Evolutionary conservation across 2,113 vertebrate genomes (phyloP).

Genomic region (Psophia crepitans): DNA sequence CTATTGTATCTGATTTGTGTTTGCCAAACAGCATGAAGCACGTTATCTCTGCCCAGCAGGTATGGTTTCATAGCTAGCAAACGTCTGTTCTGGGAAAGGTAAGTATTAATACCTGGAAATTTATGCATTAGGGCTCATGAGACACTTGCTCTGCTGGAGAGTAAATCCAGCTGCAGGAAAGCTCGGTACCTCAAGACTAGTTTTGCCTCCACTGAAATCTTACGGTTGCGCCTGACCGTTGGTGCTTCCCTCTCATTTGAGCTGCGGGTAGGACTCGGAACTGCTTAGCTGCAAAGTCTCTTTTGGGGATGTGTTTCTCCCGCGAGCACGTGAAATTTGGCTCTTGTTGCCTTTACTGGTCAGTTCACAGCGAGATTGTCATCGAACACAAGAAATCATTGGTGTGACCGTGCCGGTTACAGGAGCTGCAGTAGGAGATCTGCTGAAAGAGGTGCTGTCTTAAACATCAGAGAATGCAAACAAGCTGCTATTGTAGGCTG

Average conservation of each 20-base stretch:
- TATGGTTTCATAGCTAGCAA: neutral
- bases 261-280: neutral
- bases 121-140: neutral
- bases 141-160: neutral
- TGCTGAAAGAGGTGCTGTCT: conserved; percentile 20
- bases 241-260: neutral
- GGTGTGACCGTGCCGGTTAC: neutral
- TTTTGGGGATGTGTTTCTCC: neutral
- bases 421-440: neutral
- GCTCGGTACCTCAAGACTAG: rapidly evolving
- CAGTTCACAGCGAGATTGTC: neutral
- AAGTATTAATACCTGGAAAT: neutral
- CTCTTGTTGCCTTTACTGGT: neutral
- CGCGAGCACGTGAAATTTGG: rapidly evolving
- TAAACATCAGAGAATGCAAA: conserved; percentile 19
- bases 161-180: neutral
- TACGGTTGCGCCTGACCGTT: neutral
- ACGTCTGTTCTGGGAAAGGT: neutral
- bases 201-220: neutral
- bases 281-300: neutral
- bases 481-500: conserved; percentile 27
- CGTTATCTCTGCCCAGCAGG: conserved; percentile 42
- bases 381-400: neutral
- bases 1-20: neutral
- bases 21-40: neutral